Evolutionary conservation across 2,797 vertebrate genomes (phyloP).

Genomic region (Trematomus bernacchii): DNA sequence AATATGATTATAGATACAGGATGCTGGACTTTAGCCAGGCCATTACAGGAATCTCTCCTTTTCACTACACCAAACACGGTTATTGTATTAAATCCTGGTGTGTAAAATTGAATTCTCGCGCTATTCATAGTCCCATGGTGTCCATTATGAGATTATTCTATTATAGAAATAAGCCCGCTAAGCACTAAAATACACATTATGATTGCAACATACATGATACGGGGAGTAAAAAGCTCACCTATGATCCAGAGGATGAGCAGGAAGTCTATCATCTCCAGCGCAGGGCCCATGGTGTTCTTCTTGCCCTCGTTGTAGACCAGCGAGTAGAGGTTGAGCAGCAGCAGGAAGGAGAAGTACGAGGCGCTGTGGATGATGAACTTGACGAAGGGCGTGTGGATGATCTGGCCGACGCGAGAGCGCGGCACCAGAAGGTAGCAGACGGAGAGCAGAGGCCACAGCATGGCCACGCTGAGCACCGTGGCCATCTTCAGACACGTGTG

Average conservation of each 20-base stretch:
- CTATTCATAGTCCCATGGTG: slow-evolving; percentile 12
- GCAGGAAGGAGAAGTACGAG: slow-evolving; percentile 97
- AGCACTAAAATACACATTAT: not conserved
- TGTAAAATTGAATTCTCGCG: slow-evolving; percentile 20
- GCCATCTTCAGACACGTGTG: slow-evolving; percentile 97
- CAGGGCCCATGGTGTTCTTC: slow-evolving; percentile 97
- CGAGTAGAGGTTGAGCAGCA: slow-evolving; percentile 97
- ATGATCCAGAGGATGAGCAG: slow-evolving; percentile 98
- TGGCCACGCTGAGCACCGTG: slow-evolving; percentile 92
- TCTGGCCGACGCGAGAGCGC: slow-evolving; percentile 94
- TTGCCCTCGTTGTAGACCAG: slow-evolving; percentile 95
- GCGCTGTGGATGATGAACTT: slow-evolving; percentile 99
- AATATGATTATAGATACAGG: slow-evolving; percentile 63
- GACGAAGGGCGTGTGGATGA: slow-evolving; percentile 98
- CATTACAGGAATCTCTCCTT: slow-evolving; percentile 51
- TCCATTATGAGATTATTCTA: slow-evolving; percentile 18
- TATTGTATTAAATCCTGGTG: slow-evolving; percentile 40
- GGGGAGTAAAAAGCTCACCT: slow-evolving; percentile 85
- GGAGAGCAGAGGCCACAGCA: slow-evolving; percentile 97
- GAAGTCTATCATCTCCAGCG: slow-evolving; percentile 94
- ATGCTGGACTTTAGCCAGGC: slow-evolving; percentile 55
- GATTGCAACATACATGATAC: not conserved
- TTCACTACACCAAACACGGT: slow-evolving; percentile 28
- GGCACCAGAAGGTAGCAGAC: slow-evolving; percentile 96
- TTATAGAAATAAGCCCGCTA: not conserved